Evolutionary conservation across 2,113 vertebrate genomes (phyloP).

Genomic region (Ardeotis arabs): DNA sequence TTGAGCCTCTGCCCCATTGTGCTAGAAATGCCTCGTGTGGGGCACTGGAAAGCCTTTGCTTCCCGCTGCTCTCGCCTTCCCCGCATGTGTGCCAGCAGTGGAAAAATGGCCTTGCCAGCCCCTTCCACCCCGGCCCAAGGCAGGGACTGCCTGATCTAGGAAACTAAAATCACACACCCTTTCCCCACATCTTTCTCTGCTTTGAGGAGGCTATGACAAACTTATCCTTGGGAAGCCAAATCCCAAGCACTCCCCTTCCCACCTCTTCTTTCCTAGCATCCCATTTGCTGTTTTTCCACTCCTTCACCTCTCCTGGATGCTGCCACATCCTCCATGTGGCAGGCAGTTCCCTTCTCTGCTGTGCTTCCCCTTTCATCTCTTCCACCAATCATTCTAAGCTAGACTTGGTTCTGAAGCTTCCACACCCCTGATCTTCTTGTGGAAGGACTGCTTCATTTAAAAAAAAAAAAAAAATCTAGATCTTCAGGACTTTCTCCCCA

Average conservation of each 20-base stretch:
- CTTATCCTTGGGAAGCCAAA: neutral
- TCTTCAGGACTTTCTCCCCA: neutral
- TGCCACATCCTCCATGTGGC: fast-evolving
- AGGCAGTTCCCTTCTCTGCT: fast-evolving
- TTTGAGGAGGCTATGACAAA: neutral
- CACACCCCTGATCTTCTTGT: neutral
- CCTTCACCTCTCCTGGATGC: fast-evolving
- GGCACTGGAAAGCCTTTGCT: neutral
- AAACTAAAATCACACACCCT: neutral
- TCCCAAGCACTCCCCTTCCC: neutral
- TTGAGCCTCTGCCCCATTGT: fast-evolving
- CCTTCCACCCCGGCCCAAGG: neutral
- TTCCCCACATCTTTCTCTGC: neutral
- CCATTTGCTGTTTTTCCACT: too few relatives aligned
- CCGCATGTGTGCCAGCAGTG: fast-evolving
- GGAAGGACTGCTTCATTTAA: neutral
- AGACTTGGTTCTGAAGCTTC: neutral
- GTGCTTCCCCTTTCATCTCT: neutral
- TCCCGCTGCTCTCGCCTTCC: neutral
- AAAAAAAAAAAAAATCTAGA: neutral
- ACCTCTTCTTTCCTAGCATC: neutral
- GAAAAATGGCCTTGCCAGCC: neutral
- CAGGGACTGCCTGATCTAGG: neutral
- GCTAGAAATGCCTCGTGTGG: fast-evolving
- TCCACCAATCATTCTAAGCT: neutral